phyloP scores from a whole-genome alignment of 2,113 vertebrate genomes.

The Phrynocephalus versicolor region DNA sequence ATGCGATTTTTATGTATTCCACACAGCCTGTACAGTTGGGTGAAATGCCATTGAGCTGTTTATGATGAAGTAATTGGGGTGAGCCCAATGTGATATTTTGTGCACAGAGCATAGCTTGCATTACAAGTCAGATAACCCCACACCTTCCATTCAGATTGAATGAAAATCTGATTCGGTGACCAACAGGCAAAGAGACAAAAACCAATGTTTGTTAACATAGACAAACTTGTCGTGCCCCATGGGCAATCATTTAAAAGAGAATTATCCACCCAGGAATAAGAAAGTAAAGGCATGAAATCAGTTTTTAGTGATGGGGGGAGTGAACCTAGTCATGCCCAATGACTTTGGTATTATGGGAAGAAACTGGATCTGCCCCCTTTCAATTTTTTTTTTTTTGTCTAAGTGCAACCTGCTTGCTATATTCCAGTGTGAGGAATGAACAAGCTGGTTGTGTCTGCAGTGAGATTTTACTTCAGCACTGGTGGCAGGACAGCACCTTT shows the following conservation, averaged over 20 bases:
- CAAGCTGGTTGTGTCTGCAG: too few species aligned
- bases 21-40: too few species aligned
- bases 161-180: too few species aligned
- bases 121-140: too few species aligned
- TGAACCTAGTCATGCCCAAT: background rate
- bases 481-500: background rate
- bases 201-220: background rate
- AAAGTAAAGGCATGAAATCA: background rate
- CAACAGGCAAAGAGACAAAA: too few species aligned
- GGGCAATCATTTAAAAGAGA: background rate
- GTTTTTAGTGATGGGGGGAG: background rate
- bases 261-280: background rate
- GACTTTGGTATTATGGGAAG: background rate
- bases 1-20: too few species aligned
- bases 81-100: too few species aligned
- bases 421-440: too few species aligned
- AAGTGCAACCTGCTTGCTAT: background rate
- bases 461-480: background rate
- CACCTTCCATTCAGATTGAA: too few species aligned
- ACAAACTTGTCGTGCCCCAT: background rate
- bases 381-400: background rate
- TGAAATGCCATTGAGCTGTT: too few species aligned
- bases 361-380: background rate
- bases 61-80: too few species aligned
- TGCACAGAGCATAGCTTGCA: too few species aligned